A percentile compares a stretch with the other conserved stretches of the same genome.
phyloP scores from a whole-genome alignment of 2,797 vertebrate genomes.

The Babyrousa celebensis region DNA sequence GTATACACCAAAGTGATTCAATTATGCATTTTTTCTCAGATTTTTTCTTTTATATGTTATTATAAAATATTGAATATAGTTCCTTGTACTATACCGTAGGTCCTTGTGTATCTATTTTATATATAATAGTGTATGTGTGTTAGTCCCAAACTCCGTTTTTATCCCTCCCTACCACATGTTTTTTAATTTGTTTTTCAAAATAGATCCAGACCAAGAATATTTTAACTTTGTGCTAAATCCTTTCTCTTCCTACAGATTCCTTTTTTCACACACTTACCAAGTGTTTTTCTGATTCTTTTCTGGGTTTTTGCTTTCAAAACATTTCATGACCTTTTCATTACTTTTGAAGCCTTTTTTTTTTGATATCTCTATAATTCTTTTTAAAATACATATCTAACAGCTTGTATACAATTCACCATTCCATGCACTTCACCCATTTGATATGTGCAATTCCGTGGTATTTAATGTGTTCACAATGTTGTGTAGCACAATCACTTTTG shows the following conservation, averaged over 20 bases:
- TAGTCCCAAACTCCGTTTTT: neutral
- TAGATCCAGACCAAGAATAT: conserved; percentile 24
- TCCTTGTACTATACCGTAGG: neutral
- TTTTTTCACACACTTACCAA: conserved; percentile 1
- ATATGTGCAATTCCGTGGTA: neutral
- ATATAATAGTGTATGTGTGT: neutral
- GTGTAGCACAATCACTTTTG: neutral
- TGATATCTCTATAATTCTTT: neutral
- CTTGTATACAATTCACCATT: neutral
- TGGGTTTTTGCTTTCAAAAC: conserved; percentile 45
- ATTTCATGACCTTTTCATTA: conserved; percentile 20
- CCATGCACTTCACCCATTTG: neutral
- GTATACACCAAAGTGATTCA: neutral
- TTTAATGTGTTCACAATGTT: neutral
- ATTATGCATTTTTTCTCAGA: neutral
- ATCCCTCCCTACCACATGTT: neutral
- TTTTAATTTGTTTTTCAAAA: conserved; percentile 12
- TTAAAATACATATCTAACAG: neutral
- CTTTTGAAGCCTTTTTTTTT: conserved; percentile 29
- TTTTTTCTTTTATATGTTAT: neutral
- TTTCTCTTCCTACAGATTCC: neutral
- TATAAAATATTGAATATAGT: neutral
- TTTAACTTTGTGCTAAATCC: conserved; percentile 12
- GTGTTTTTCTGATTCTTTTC: conserved; percentile 50
- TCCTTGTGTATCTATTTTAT: neutral